Conservation (phyloP, 1,140 invertebrate genomes). For the Brachionus plicatilis region DNA sequence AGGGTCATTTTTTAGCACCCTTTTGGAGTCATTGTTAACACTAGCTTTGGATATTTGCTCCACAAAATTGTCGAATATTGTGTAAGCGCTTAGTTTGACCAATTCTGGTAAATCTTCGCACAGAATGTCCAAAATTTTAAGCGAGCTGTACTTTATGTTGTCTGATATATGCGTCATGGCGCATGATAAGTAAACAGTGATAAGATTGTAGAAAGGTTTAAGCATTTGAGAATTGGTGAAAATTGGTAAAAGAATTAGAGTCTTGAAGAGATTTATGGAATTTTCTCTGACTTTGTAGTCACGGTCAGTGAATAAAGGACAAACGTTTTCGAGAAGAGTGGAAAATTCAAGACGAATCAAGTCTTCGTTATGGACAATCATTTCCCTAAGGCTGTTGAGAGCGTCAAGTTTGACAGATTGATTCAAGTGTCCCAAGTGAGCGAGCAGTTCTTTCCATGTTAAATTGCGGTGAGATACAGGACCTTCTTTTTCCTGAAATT, state of each 20-base stretch:
- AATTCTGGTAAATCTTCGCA: slow-evolving; percentile 62
- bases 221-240: slow-evolving; percentile 49
- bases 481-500: slow-evolving; percentile 64
- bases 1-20: slow-evolving; percentile 45
- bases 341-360: slow-evolving; percentile 62
- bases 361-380: slow-evolving; percentile 60
- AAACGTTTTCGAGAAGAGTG: slow-evolving; percentile 65
- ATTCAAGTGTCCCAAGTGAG: slow-evolving; percentile 72
- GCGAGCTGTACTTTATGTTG: slow-evolving; percentile 71
- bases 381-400: slow-evolving; percentile 66
- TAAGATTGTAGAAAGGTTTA: slow-evolving; percentile 66
- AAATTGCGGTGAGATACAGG: slow-evolving; percentile 48
- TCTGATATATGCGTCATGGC: slow-evolving; percentile 78
- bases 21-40: slow-evolving; percentile 38
- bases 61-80: slow-evolving; percentile 69
- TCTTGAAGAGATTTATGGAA: slow-evolving; percentile 64
- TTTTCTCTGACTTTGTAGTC: slow-evolving; percentile 66
- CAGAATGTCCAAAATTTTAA: slow-evolving; percentile 65
- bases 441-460: slow-evolving; percentile 64
- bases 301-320: slow-evolving; percentile 66
- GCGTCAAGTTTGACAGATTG: slow-evolving; percentile 65
- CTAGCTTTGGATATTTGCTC: slow-evolving; percentile 64
- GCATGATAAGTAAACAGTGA: slow-evolving; percentile 72
- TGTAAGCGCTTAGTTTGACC: slow-evolving; percentile 63
- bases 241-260: slow-evolving; percentile 58